These are phyloP conservation scores for Pomacea maculata DNA, from an alignment of 1,140 invertebrate species.

Conservation along the genomic window DNA sequence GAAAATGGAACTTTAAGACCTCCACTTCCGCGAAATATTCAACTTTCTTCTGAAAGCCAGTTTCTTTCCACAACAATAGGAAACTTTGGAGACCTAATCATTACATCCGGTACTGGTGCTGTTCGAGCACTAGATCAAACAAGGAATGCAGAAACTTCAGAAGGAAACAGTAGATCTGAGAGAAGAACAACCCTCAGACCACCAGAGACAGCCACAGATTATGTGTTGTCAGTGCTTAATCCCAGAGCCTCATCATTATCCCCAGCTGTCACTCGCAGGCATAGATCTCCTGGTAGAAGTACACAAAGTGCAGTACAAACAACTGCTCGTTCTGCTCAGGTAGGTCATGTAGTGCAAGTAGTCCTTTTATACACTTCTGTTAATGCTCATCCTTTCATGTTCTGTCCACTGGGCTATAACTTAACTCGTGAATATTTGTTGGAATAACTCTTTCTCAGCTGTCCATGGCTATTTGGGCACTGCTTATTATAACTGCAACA, in stretches of 20 bases:
- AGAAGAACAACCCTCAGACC: conserved; percentile 12
- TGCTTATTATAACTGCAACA: no score
- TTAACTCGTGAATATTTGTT: no score
- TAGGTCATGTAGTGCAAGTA: not conserved
- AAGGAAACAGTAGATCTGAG: not conserved
- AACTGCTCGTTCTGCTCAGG: conserved; percentile 6
- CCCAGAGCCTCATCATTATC: conserved; percentile 23
- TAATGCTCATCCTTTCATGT: not conserved
- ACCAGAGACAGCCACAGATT: conserved; percentile 19
- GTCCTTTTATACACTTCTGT: not conserved
- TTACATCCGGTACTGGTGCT: conserved; percentile 22
- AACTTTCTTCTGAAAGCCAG: conserved; percentile 37
- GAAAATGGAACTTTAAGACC: conserved; percentile 39
- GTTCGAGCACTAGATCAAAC: not conserved
- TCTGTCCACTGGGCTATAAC: no score
- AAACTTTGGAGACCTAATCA: conserved; percentile 52
- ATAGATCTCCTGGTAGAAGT: not conserved
- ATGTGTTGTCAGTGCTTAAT: conserved; percentile 17
- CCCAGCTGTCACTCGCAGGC: conserved; percentile 13
- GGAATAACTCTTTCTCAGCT: no score
- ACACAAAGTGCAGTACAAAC: not conserved
- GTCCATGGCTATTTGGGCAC: no score
- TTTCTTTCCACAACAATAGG: conserved; percentile 47
- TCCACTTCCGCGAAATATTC: conserved; percentile 29
- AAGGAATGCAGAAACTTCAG: not conserved